phyloP scores from a whole-genome alignment of 2,888 invertebrate genomes.

The Xestia ashworthii region DNA sequence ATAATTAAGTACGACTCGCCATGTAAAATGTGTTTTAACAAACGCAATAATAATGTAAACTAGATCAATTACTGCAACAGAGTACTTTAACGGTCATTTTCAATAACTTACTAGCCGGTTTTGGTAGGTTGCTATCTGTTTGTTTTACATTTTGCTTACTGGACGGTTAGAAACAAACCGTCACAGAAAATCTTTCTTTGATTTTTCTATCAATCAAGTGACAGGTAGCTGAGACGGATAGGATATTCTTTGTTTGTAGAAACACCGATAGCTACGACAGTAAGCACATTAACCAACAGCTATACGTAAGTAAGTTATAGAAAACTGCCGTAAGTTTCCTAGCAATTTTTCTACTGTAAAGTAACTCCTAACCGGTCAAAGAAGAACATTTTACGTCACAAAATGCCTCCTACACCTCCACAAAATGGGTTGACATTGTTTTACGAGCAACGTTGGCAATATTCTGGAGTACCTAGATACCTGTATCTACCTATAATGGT shows the following conservation, averaged over 20 bases:
- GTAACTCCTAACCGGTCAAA: not conserved
- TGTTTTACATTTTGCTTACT: too few relatives aligned
- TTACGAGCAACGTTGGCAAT: conserved; percentile 19
- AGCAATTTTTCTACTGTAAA: not conserved
- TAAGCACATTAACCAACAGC: too few relatives aligned
- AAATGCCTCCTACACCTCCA: not conserved
- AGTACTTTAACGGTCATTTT: too few relatives aligned
- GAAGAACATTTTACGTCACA: not conserved
- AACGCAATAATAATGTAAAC: not conserved
- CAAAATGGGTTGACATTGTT: conserved; percentile 5
- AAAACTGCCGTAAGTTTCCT: not conserved
- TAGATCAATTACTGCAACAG: not conserved
- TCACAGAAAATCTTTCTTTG: too few relatives aligned
- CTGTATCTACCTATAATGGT: conserved; percentile 4
- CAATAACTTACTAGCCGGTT: too few relatives aligned
- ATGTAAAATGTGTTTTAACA: not conserved
- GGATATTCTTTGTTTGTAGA: too few relatives aligned
- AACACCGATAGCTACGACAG: too few relatives aligned
- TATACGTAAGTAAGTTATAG: too few relatives aligned
- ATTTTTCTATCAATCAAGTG: too few relatives aligned
- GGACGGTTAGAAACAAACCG: too few relatives aligned
- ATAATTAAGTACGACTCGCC: not conserved
- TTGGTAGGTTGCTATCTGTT: too few relatives aligned
- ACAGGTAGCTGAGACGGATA: too few relatives aligned
- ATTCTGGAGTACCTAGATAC: not conserved